These are phyloP conservation scores for Herpetotheres cachinnans DNA, from an alignment of 2,113 vertebrate species.

Conservation along the genomic window DNA sequence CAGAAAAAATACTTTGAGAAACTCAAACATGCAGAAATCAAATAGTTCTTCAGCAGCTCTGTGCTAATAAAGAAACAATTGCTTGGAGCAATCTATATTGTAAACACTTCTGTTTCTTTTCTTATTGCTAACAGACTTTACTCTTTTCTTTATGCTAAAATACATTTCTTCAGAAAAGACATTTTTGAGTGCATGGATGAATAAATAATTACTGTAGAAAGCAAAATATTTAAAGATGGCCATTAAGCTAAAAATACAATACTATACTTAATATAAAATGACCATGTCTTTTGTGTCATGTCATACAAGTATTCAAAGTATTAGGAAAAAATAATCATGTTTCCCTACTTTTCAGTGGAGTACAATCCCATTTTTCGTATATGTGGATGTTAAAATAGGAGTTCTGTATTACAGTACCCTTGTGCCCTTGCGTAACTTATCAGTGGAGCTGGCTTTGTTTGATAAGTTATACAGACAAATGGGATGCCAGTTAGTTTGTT, in stretches of 20 bases:
- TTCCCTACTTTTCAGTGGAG: background rate
- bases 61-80: background rate
- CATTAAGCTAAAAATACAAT: background rate
- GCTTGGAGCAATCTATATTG: background rate
- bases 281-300: background rate
- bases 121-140: background rate
- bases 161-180: background rate
- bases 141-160: background rate
- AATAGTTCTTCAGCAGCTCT: background rate
- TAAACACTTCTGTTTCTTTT: background rate
- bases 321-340: background rate
- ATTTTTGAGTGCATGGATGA: background rate
- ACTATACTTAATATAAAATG: background rate
- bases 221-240: background rate
- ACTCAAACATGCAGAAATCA: background rate
- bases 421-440: fast-evolving
- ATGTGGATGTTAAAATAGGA: background rate
- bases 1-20: background rate
- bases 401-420: background rate
- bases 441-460: background rate
- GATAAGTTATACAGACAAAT: background rate
- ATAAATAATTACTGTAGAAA: background rate
- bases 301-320: background rate
- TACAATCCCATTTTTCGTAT: background rate
- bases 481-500: background rate